Evolutionary conservation across 1,140 invertebrate species (phyloP), one percentile per base, ranked within the genome.

Genomic region (Drosophila ercepeae): DNA sequence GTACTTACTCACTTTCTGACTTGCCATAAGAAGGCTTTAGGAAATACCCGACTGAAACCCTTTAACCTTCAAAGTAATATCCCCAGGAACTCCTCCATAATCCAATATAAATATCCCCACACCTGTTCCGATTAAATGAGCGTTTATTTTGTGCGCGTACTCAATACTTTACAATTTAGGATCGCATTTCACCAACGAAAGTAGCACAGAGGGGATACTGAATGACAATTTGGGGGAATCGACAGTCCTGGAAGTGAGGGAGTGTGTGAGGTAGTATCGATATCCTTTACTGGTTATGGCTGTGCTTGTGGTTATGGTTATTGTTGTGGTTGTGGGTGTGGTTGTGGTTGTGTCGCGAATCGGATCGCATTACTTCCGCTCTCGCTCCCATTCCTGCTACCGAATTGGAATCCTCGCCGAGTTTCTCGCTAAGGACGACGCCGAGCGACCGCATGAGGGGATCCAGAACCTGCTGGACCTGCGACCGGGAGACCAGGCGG

Each of bases 381-480:
- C 4, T 4, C 21, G 21, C 21, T 21, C 21, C 21, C 4, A 4
- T 4, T 18, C 39, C 39, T 19, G 14, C 6, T 16, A 7, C 14
- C 7, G 39, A 18, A 8, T 4, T 8, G 7, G 8, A 4, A 0
- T 8, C 1, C 8, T 16, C 21, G 1, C 4, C 11, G 0, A 21
- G 14, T 49, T 78, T 72, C 3, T 78, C 77, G 7, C 61, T 57
- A 5, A 86, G 45, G n/a, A 78, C 59, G 29, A 48, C 41, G 11
- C 68, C 71, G 11, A 89, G 49, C 0, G 88, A 77, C 18, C 76
- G 75, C 6, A 90, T 67, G 2, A 90, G 69, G 0, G 88, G 82
- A 44, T 90, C 75, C 1, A 90, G 67, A 4, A 83, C 82, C 36
- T 88, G 49, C 8, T 89, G 59, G 8, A 90, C 69, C 39, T 90